Percentiles rank a stretch among this genome's conserved stretches.
These are phyloP conservation scores for Siderastrea siderea DNA, from an alignment of 92 coral and sea anemone species.

Conservation along the genomic window DNA sequence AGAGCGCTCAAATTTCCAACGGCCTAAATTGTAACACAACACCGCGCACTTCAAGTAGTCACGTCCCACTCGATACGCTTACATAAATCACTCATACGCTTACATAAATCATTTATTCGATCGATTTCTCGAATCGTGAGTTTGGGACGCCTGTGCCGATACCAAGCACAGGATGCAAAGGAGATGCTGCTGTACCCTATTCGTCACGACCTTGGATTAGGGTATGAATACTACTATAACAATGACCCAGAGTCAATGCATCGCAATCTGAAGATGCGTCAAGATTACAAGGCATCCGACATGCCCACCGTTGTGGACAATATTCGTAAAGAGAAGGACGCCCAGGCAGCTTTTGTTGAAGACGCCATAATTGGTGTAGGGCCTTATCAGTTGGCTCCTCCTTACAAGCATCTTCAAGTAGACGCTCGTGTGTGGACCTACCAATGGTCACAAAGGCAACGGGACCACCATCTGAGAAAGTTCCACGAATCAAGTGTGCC, in stretches of 20 bases:
- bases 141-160: background rate
- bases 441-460: background rate
- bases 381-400: constrained; percentile 27
- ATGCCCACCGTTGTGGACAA: constrained; percentile 61
- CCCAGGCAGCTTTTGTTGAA: constrained; percentile 18
- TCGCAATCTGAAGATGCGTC: constrained; percentile 38
- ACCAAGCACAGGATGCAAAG: constrained; percentile 46
- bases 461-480: background rate
- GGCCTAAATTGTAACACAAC: no score
- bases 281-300: constrained; percentile 44
- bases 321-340: constrained; percentile 39
- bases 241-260: constrained; percentile 49
- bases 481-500: background rate
- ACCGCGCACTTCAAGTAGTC: no score
- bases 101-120: no score
- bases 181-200: constrained; percentile 55
- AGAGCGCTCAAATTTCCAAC: no score
- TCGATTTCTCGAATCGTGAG: no score
- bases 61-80: no score
- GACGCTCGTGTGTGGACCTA: constrained; percentile 27
- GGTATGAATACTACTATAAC: constrained; percentile 61
- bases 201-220: constrained; percentile 51
- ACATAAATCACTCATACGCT: no score
- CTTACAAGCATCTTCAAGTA: constrained; percentile 16
- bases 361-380: constrained; percentile 50